Percentiles rank a stretch among this genome's conserved stretches.
These are phyloP conservation scores for Drosophila melanogaster DNA, from an alignment of 1,140 invertebrate genomes.

Conservation along the genomic window Release_6_plus_ISO1_MT NT_033779.5:12812501-12813000, in stretches of 20 bases:
- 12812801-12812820: constrained; percentile 12
- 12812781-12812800: background rate
- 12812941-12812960: background rate
- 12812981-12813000: too few relatives aligned
- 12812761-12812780: constrained; percentile 46
- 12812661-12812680: background rate
- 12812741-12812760: constrained; percentile 82
- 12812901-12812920: constrained; percentile 24
- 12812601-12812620: constrained; percentile 83
- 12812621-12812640: constrained; percentile 51
- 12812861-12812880: constrained; percentile 30
- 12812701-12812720: constrained; percentile 21
- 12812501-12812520: constrained; percentile 34
- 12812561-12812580: constrained; percentile 21
- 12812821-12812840: constrained; percentile 45
- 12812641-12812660: background rate
- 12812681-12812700: constrained; percentile 3
- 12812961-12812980: background rate
- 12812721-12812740: constrained; percentile 59
- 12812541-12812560: constrained; percentile 78
- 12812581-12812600: constrained; percentile 49
- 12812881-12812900: background rate
- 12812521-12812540: constrained; percentile 42
- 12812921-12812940: too few relatives aligned
- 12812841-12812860: constrained; percentile 2